phyloP scores from a whole-genome alignment of 2,113 vertebrate species.

The zebrafish (Danio rerio) region DNA sequence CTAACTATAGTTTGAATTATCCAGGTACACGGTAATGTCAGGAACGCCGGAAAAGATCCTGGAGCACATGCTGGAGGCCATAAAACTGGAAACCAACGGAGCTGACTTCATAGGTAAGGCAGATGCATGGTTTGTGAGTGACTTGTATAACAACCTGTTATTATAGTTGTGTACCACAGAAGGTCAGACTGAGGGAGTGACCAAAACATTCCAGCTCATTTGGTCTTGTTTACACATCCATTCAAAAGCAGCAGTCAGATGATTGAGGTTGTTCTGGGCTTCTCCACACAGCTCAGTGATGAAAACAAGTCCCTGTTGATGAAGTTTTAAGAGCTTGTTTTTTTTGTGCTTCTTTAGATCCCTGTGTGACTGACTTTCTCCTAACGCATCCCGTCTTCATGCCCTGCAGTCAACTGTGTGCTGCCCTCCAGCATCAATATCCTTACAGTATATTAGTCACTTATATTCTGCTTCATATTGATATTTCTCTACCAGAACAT shows the following conservation, averaged over 20 bases:
- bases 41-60: slow-evolving; percentile 95
- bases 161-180: neutral
- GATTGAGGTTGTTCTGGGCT: slow-evolving; percentile 30
- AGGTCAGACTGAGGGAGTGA: neutral
- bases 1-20: neutral
- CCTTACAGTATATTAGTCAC: slow-evolving; percentile 67
- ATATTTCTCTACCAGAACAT: neutral
- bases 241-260: slow-evolving; percentile 36
- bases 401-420: slow-evolving; percentile 87
- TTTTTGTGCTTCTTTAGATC: slow-evolving; percentile 75
- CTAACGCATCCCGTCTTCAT: slow-evolving; percentile 92
- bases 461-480: neutral
- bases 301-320: slow-evolving; percentile 25
- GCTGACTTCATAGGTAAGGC: slow-evolving; percentile 81
- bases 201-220: slow-evolving; percentile 15
- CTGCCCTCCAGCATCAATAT: slow-evolving; percentile 91
- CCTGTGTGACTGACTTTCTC: slow-evolving; percentile 88
- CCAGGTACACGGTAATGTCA: slow-evolving; percentile 91
- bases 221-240: slow-evolving; percentile 15
- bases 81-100: slow-evolving; percentile 84
- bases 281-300: neutral
- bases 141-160: neutral
- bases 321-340: slow-evolving; percentile 25
- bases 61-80: slow-evolving; percentile 90
- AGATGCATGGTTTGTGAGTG: neutral